These are phyloP conservation scores for Ganaspis brasiliensis DNA, from an alignment of 2,888 invertebrate species.

Conservation along the genomic window DNA sequence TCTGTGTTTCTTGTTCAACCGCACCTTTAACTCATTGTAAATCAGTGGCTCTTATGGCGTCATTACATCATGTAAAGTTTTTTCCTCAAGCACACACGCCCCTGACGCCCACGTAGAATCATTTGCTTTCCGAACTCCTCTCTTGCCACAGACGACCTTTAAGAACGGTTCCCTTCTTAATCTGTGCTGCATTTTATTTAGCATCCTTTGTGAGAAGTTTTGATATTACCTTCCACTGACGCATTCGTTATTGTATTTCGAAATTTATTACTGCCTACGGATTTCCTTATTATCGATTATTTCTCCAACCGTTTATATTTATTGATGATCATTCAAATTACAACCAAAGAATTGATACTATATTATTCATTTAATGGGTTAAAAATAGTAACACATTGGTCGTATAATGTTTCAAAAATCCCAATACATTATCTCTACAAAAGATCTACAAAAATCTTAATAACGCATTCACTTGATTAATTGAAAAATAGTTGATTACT, in stretches of 20 bases:
- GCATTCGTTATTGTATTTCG: constrained; percentile 14
- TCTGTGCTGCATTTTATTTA: constrained; percentile 51
- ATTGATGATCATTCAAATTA: constrained; percentile 18
- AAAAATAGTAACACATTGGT: too few species aligned
- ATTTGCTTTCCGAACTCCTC: constrained; percentile 63
- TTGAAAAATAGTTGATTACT: too few species aligned
- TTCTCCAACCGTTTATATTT: background rate
- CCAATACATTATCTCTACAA: too few species aligned
- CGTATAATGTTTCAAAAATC: too few species aligned
- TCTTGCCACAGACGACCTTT: constrained; percentile 63
- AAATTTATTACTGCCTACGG: constrained; percentile 9
- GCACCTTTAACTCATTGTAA: constrained; percentile 59
- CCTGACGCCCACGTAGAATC: constrained; percentile 69
- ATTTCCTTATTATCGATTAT: constrained; percentile 23
- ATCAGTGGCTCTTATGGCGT: constrained; percentile 66
- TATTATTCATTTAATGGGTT: background rate
- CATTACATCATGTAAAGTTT: constrained; percentile 68
- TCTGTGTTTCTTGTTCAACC: constrained; percentile 52
- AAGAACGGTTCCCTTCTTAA: constrained; percentile 57
- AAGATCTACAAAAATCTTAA: too few species aligned
- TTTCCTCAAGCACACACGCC: constrained; percentile 52
- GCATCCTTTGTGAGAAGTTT: constrained; percentile 44
- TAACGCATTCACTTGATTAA: too few species aligned
- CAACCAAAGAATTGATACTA: background rate
- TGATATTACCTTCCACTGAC: background rate